Percentiles rank a stretch among this genome's conserved stretches.
phyloP scores from a whole-genome alignment of 2,888 invertebrate species.

The Aporophyla lueneburgensis region DNA sequence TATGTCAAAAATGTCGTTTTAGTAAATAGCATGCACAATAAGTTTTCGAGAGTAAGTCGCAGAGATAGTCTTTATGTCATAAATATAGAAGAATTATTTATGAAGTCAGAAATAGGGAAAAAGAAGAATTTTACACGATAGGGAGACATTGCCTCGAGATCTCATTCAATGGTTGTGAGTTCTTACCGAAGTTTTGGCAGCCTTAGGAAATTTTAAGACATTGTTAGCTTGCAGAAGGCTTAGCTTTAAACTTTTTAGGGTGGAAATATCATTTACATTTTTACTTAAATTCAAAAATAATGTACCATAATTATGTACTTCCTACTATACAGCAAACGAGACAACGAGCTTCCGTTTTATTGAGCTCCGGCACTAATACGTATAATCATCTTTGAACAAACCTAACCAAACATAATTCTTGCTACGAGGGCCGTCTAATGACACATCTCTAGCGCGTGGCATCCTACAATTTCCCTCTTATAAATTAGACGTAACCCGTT shows the following conservation, averaged over 20 bases:
- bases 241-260: neutral
- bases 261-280: neutral
- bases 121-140: too few species aligned
- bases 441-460: constrained; percentile 83
- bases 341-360: constrained; percentile 75
- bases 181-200: neutral
- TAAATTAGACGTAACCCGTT: constrained; percentile 89
- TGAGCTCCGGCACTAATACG: constrained; percentile 74
- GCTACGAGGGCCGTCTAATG: constrained; percentile 71
- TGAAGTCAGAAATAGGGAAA: neutral
- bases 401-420: constrained; percentile 85
- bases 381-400: constrained; percentile 84
- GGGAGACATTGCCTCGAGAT: neutral
- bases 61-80: neutral
- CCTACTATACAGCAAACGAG: constrained; percentile 53
- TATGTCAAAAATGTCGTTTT: neutral
- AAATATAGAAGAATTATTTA: neutral
- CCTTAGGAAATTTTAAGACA: neutral
- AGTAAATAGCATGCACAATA: neutral
- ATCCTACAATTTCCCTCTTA: constrained; percentile 88
- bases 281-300: constrained; percentile 27
- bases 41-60: neutral
- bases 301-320: constrained; percentile 31
- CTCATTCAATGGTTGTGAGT: neutral
- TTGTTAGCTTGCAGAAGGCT: neutral